Percentiles rank a stretch among this genome's conserved stretches.
Evolutionary conservation across 2,888 invertebrate species (phyloP).

Genomic region (Autographa pulchrina): DNA sequence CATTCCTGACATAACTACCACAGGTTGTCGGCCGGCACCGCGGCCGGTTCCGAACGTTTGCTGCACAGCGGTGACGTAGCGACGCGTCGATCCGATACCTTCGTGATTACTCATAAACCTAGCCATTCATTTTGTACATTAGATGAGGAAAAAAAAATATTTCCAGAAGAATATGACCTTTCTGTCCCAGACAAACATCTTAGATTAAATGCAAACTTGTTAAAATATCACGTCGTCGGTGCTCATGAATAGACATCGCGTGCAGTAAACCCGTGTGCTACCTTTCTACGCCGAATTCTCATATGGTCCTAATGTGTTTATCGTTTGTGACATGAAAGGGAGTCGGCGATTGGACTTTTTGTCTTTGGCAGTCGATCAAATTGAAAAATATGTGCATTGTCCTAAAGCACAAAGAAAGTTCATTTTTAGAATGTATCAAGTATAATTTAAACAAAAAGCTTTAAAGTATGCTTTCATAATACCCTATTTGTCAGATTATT

Average conservation of each 20-base stretch:
- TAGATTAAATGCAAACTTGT: slow-evolving; percentile 58
- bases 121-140: slow-evolving; percentile 61
- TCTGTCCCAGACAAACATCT: slow-evolving; percentile 57
- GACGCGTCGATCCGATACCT: slow-evolving; percentile 69
- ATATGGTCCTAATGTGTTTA: slow-evolving; percentile 57
- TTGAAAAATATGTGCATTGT: slow-evolving; percentile 20
- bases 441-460: slow-evolving; percentile 11
- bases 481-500: slow-evolving; percentile 31
- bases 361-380: slow-evolving; percentile 54
- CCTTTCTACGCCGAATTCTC: slow-evolving; percentile 65
- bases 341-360: slow-evolving; percentile 49
- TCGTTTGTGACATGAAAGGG: slow-evolving; percentile 47
- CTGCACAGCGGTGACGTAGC: slow-evolving; percentile 77
- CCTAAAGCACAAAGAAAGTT: slow-evolving; percentile 23
- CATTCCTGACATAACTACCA: slow-evolving; percentile 85
- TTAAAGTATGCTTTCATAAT: slow-evolving; percentile 5
- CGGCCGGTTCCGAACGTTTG: slow-evolving; percentile 83
- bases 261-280: slow-evolving; percentile 67
- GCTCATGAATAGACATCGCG: slow-evolving; percentile 59
- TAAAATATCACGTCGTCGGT: slow-evolving; percentile 59
- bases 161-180: slow-evolving; percentile 53
- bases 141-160: slow-evolving; percentile 30
- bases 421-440: slow-evolving; percentile 16
- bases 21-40: slow-evolving; percentile 83
- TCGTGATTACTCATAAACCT: slow-evolving; percentile 38